phyloP scores from a whole-genome alignment of 1,140 invertebrate genomes.

The Drosophila willistoni region DNA sequence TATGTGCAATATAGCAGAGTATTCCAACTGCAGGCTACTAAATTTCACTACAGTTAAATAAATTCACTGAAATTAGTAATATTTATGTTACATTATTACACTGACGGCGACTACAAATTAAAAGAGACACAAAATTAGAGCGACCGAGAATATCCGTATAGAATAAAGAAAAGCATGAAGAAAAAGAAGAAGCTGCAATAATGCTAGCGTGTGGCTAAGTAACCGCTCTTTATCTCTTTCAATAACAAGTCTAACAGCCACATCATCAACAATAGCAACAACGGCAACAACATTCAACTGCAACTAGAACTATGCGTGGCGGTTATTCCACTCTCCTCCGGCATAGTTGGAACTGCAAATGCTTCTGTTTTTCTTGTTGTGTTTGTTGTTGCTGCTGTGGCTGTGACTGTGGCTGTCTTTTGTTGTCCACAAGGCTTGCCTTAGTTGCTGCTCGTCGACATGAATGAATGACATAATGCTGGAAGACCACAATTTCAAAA shows the following conservation, averaged over 20 bases:
- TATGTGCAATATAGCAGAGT: conserved; percentile 61
- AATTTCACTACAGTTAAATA: conserved; percentile 77
- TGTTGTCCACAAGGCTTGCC: conserved; percentile 28
- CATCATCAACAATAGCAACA: conserved; percentile 32
- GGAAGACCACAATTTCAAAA: conserved; percentile 81
- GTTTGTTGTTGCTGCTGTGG: conserved; percentile 22
- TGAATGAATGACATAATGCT: conserved; percentile 79
- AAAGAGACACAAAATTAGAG: conserved; percentile 20
- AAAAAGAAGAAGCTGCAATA: conserved; percentile 41
- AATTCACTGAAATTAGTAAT: conserved; percentile 78
- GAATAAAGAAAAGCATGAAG: neutral
- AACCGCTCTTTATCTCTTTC: conserved; percentile 79
- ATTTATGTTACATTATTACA: conserved; percentile 76
- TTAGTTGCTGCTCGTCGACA: conserved; percentile 38
- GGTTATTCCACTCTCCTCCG: conserved; percentile 40
- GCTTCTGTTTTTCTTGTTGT: conserved; percentile 3
- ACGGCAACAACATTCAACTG: conserved; percentile 27
- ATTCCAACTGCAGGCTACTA: conserved; percentile 60
- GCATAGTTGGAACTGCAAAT: conserved; percentile 17
- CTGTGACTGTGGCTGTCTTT: conserved; percentile 36
- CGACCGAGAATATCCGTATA: neutral
- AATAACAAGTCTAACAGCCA: conserved; percentile 74
- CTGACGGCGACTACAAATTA: conserved; percentile 62
- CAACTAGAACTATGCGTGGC: conserved; percentile 55
- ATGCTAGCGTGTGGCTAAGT: conserved; percentile 71